Percentiles rank a stretch among this genome's conserved stretches.
These are phyloP conservation scores for Caenorhabditis sp. DNA, from an alignment of 2,888 invertebrate species.

Conservation along the genomic window DNA sequence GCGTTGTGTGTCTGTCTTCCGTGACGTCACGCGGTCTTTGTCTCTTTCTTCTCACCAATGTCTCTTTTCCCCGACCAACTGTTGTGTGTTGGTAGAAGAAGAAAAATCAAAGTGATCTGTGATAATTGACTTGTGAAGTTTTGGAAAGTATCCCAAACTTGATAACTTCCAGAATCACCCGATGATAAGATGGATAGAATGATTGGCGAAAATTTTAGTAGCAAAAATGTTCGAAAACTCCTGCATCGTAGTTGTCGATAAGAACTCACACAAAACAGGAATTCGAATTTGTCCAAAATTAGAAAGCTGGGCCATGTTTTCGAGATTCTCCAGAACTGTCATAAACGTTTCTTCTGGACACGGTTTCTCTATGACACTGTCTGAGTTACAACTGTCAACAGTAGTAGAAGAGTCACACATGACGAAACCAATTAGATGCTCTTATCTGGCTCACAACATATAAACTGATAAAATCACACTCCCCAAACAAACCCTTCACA, in stretches of 20 bases:
- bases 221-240: no score
- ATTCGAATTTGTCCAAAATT: no score
- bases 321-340: no score
- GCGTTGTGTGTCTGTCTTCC: conserved; percentile 11
- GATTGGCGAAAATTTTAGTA: neutral
- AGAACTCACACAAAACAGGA: no score
- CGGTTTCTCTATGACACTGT: neutral
- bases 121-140: conserved; percentile 45
- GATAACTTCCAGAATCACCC: conserved; percentile 23
- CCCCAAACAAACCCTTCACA: neutral
- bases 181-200: conserved; percentile 30
- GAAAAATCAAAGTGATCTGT: conserved; percentile 31
- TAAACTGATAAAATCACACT: conserved; percentile 33
- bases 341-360: neutral
- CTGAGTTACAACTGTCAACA: no score
- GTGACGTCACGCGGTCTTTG: conserved; percentile 26
- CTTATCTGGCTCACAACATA: neutral
- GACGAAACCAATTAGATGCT: neutral
- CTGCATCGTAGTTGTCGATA: no score
- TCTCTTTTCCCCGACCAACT: neutral
- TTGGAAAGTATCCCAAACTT: neutral
- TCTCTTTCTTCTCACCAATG: neutral
- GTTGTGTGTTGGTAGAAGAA: conserved; percentile 7
- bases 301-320: no score
- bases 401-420: no score